phyloP scores from a whole-genome alignment of 2,888 invertebrate genomes.

The Nomada hirtipes region DNA sequence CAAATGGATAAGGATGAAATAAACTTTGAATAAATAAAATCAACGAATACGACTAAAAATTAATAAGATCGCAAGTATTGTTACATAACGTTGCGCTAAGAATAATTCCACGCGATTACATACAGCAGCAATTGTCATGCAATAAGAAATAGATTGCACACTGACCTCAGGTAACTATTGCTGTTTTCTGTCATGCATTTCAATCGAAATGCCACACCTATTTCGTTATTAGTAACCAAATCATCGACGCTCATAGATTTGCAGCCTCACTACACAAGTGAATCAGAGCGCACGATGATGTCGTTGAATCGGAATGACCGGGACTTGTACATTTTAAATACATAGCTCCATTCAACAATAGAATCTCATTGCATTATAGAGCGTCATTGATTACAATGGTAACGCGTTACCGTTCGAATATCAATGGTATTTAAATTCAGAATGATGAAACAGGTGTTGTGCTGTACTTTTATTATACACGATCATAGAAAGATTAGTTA shows the following conservation, averaged over 20 bases:
- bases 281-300: constrained; percentile 13
- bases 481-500: neutral
- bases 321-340: neutral
- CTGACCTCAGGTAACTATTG: neutral
- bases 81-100: too few relatives aligned
- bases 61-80: too few relatives aligned
- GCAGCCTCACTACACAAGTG: constrained; percentile 10
- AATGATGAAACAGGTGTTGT: neutral
- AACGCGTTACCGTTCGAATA: neutral
- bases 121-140: neutral
- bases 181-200: neutral
- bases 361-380: neutral
- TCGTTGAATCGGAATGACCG: constrained; percentile 14
- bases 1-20: too few relatives aligned
- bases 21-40: too few relatives aligned
- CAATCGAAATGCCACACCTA: neutral
- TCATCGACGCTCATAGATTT: constrained; percentile 32
- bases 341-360: neutral
- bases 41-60: too few relatives aligned
- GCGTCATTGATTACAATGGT: constrained; percentile 4
- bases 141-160: neutral
- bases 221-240: constrained; percentile 17
- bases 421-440: neutral
- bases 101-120: too few relatives aligned
- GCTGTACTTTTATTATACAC: neutral